Base-by-base conservation (phyloP, 2,113 vertebrate species). In the Marmota monax region DNA sequence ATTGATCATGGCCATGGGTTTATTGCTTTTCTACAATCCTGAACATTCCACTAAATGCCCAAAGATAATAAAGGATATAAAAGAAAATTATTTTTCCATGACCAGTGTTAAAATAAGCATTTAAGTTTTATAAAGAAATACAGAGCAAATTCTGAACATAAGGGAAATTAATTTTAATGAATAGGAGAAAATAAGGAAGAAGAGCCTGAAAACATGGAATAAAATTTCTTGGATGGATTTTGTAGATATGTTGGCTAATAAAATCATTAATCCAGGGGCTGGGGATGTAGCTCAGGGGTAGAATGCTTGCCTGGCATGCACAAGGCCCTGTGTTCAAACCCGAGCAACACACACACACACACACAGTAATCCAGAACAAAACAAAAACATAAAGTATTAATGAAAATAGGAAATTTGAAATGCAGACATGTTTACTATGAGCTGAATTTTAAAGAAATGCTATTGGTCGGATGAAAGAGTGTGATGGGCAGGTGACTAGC, bases 71-170 rank as follows among this genome's bases (percentile, higher is more conserved):
- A 70, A 63, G 25, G 22, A 8, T 53, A 18, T 56, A 11, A 14
- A 63, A 58, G 65, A 51, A 84, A 53, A 83, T 90, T 8, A 69
- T 74, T 80, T 37, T 17, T n/a, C 14, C 42, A 48, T 20, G 18
- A 61, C 27, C 25, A 94, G 20, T 34, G 2, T 70, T 92, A 92
- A 88, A 94, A 63, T 79, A 73, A 70, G 2, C 18, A 87, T 29
- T 72, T 61, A 84, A 11, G 73, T 85, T 80, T 93, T 56, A 78
- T 67, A 39, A 32, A 95, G 58, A 93, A 70, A 80, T 73, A 53
- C 0, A 76, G 16, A 69, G 22, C 48, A 91, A 85, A 74, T 91
- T 1, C 69, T 79, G 11, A 93, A 17, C 29, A 42, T 18, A 85
- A 86, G 23, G n/a, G 69, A 84, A 92, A 84, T 4, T 25, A 87